phyloP scores from a whole-genome alignment of 2,797 vertebrate species.

The Scleropages formosus region DNA sequence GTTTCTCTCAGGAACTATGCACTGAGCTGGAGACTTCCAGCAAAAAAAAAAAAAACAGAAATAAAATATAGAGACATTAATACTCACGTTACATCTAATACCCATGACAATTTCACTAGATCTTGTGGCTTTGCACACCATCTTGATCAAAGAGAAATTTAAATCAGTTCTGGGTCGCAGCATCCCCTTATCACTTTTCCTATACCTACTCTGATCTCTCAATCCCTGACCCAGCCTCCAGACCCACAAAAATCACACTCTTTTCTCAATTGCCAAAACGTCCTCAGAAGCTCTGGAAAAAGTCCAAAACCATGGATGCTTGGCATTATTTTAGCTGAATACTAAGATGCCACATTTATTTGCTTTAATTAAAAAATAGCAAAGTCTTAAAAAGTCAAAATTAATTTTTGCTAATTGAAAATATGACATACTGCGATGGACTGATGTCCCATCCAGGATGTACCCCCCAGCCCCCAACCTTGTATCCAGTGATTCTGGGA shows the following conservation, averaged over 20 bases:
- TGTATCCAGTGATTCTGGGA: too few relatives aligned
- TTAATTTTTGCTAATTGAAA: too few relatives aligned
- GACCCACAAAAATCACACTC: neutral
- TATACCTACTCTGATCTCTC: neutral
- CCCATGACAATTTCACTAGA: neutral
- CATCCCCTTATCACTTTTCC: neutral
- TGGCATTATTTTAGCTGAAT: constrained; percentile 16
- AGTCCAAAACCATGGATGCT: neutral
- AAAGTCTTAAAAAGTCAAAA: neutral
- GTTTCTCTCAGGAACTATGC: too few relatives aligned
- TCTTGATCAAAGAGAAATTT: constrained; percentile 14
- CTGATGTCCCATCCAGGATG: too few relatives aligned
- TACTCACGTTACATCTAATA: neutral
- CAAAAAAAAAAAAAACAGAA: neutral
- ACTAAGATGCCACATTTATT: constrained; percentile 10
- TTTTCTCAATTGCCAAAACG: neutral
- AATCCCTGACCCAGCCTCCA: neutral
- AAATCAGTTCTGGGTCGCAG: neutral
- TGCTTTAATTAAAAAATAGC: neutral
- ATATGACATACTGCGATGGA: too few relatives aligned
- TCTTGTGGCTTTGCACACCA: neutral
- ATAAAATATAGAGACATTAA: neutral
- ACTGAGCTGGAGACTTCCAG: too few relatives aligned
- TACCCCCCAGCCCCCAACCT: too few relatives aligned
- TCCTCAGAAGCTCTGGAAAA: neutral